A percentile compares a stretch with the other conserved stretches of the same genome.
These are phyloP conservation scores for Scarus forsteni DNA, from an alignment of 2,797 vertebrate genomes.

Conservation along the genomic window DNA sequence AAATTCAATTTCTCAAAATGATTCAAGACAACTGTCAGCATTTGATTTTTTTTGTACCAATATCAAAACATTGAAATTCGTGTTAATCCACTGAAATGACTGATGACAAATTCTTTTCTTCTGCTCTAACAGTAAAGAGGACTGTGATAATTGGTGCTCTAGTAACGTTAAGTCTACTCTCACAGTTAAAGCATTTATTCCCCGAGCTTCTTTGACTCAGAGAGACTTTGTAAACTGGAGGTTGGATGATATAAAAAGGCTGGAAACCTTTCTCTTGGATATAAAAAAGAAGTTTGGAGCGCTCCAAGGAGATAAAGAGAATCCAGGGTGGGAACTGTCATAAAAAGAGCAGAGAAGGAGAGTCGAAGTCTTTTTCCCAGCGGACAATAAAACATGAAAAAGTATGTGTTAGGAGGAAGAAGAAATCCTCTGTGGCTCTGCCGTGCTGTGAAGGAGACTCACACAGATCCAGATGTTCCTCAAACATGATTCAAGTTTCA, in stretches of 20 bases:
- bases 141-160: not conserved
- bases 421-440: slow-evolving; percentile 64
- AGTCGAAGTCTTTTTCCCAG: slow-evolving; percentile 65
- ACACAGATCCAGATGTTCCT: slow-evolving; percentile 75
- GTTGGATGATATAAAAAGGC: slow-evolving; percentile 4
- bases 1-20: too few species aligned
- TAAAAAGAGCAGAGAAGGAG: slow-evolving; percentile 62
- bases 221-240: slow-evolving; percentile 1
- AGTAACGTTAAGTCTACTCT: slow-evolving; percentile 2
- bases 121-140: not conserved
- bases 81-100: too few species aligned
- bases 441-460: slow-evolving; percentile 49
- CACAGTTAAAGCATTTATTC: slow-evolving; percentile 26
- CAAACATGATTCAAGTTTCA: slow-evolving; percentile 76
- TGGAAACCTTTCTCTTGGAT: slow-evolving; percentile 15
- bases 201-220: slow-evolving; percentile 1
- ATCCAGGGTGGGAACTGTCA: slow-evolving; percentile 57
- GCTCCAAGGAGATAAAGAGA: slow-evolving; percentile 52
- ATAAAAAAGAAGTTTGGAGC: slow-evolving; percentile 20
- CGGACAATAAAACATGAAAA: slow-evolving; percentile 76
- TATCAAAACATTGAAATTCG: too few species aligned
- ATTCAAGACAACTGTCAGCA: too few species aligned
- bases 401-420: slow-evolving; percentile 62
- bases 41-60: too few species aligned
- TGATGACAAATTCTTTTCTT: too few species aligned